Conservation (phyloP, 2,888 invertebrate species). For the Pollenia griseotomentosa region DNA sequence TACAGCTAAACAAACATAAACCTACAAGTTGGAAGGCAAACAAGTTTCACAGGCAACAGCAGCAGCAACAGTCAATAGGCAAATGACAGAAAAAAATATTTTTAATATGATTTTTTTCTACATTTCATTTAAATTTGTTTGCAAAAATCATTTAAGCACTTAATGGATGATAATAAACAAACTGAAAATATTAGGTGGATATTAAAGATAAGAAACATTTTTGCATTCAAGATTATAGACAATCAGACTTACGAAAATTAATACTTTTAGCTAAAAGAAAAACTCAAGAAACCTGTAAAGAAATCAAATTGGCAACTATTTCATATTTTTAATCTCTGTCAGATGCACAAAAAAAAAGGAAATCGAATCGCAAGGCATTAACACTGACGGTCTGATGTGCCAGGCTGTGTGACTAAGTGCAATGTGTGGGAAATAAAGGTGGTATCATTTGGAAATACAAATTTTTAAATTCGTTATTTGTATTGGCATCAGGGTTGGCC, state of each 20-base stretch:
- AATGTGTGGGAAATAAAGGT: conserved; percentile 71
- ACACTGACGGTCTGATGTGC: conserved; percentile 33
- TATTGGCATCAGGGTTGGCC: conserved; percentile 1
- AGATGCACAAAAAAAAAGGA: conserved; percentile 38
- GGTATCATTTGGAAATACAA: conserved; percentile 56
- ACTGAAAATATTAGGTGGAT: conserved; percentile 66
- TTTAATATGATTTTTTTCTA: neutral
- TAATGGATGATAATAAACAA: conserved; percentile 70
- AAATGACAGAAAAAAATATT: neutral
- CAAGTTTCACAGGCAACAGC: conserved; percentile 29
- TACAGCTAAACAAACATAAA: conserved; percentile 67
- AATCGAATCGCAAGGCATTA: conserved; percentile 50
- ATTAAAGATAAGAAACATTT: conserved; percentile 58
- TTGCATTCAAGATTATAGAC: conserved; percentile 53
- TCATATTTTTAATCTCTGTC: conserved; percentile 60
- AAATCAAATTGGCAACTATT: conserved; percentile 64
- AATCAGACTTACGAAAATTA: conserved; percentile 10
- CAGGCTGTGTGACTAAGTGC: conserved; percentile 18
- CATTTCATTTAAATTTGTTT: conserved; percentile 16
- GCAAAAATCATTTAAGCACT: conserved; percentile 60
- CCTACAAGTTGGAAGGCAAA: conserved; percentile 60
- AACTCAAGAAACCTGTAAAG: conserved; percentile 49
- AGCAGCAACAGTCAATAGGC: neutral
- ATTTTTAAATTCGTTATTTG: neutral
- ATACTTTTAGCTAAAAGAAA: conserved; percentile 2